phyloP scores from a whole-genome alignment of 2,113 vertebrate species.

The Aegypius monachus region DNA sequence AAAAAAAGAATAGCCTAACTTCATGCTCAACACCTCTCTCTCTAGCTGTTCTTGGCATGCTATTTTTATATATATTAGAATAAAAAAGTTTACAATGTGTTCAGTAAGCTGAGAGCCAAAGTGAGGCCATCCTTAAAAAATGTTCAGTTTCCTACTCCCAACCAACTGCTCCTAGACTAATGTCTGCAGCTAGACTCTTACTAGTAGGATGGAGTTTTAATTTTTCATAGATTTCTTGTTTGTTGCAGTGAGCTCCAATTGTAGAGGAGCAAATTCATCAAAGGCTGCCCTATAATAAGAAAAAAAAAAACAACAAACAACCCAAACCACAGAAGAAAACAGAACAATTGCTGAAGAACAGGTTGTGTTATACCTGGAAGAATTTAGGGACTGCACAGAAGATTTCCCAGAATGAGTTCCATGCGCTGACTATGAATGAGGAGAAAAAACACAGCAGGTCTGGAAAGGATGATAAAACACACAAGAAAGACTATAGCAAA shows the following conservation, averaged over 20 bases:
- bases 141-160: constrained; percentile 23
- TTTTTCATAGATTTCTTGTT: background rate
- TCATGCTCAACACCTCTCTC: background rate
- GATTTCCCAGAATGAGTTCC: background rate
- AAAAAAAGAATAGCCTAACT: constrained; percentile 4
- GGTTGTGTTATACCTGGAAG: background rate
- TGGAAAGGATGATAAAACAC: background rate
- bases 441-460: background rate
- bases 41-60: background rate
- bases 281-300: background rate
- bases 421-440: background rate
- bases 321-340: background rate
- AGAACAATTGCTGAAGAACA: background rate
- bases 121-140: constrained; percentile 64
- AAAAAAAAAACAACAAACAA: background rate
- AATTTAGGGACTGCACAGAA: background rate
- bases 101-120: constrained; percentile 35
- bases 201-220: background rate
- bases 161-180: background rate
- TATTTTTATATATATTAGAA: background rate
- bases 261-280: background rate
- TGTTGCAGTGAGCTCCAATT: background rate
- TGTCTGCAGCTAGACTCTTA: background rate
- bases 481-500: background rate
- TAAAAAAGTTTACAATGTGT: constrained; percentile 30